Evolutionary conservation across 2,797 vertebrate genomes (phyloP), one percentile per base, ranked within the genome.

Genomic region (Lutjanus argentimaculatus): DNA sequence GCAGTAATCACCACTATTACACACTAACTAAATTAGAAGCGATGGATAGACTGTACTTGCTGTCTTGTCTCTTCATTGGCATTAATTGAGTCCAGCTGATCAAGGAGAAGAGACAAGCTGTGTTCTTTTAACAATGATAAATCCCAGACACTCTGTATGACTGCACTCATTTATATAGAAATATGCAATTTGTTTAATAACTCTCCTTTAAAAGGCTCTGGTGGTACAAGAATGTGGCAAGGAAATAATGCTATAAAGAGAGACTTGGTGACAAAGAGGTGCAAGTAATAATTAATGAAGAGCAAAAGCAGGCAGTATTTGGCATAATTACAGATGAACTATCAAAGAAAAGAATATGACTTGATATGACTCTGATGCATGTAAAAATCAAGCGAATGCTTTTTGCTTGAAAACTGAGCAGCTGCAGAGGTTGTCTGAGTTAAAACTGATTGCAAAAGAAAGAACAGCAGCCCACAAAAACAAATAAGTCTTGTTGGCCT

Each of bases 21-120:
- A 36, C 58, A 15, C 30, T 65, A 79, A 70, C 49, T 40, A 58
- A 67, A 84, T 74, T 58, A 72, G 55, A 55, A 61, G 55, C 58
- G 72, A 75, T 56, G 46, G 43, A 67, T 45, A 25, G 69, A 57
- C 71, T 66, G 46, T 64, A 63, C 17, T 40, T n/a, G 45, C 63
- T 46, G 19, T 55, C 9, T 67, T 49, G 63, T 53, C 62, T 77
- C 25, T 15, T 16, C 43, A 8, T 21, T 51, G 61, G 45, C 19
- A 42, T 65, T 42, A 52, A 74, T 36, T 8, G 14, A 75, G 48
- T 48, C 51, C 40, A 16, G 65, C 7, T 36, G 64, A 66, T 57
- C 25, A 57, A 49, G 4, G 43, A 49, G 15, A 42, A 48, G 19
- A 52, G 2, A 43, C 3, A 25, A 43, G 30, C 3, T 40, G 43